Evolutionary conservation across 2,888 invertebrate genomes (phyloP).

Genomic region (Caenorhabditis macrosperma): DNA sequence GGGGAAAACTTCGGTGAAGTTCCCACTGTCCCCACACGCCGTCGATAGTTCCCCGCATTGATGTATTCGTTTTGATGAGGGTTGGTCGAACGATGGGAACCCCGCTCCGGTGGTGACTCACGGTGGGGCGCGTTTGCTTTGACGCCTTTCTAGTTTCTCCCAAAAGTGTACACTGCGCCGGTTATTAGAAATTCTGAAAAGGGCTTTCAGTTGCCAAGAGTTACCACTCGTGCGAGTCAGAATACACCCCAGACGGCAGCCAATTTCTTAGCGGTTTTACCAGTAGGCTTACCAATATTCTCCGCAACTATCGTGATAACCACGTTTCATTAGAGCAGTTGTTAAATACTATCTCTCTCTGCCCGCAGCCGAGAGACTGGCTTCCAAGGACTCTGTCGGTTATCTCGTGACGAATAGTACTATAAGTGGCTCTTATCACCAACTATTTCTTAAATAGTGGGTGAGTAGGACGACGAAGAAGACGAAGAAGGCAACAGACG

Average conservation of each 20-base stretch:
- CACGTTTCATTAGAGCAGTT: too few species aligned
- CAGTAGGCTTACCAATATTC: not conserved
- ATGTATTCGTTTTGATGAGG: conserved; percentile 1
- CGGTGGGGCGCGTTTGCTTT: not conserved
- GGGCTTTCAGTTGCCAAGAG: conserved; percentile 2
- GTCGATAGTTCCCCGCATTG: not conserved
- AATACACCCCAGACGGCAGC: not conserved
- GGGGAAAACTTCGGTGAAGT: too few species aligned
- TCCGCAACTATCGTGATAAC: too few species aligned
- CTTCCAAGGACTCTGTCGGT: conserved; percentile 19
- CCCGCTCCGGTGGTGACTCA: not conserved
- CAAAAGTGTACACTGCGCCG: not conserved
- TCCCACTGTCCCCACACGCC: too few species aligned
- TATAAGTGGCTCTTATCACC: conserved; percentile 8
- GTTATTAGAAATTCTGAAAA: not conserved
- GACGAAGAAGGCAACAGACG: conserved; percentile 26
- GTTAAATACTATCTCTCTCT: too few species aligned
- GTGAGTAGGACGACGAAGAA: not conserved
- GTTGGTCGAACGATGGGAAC: not conserved
- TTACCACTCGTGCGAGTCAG: not conserved
- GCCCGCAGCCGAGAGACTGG: too few species aligned
- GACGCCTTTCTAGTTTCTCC: not conserved
- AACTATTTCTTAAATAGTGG: conserved; percentile 31
- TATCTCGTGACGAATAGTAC: conserved; percentile 27
- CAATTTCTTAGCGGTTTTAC: not conserved